phyloP scores from a whole-genome alignment of 1,140 invertebrate species.

The Aphaenogaster floridana region DNA sequence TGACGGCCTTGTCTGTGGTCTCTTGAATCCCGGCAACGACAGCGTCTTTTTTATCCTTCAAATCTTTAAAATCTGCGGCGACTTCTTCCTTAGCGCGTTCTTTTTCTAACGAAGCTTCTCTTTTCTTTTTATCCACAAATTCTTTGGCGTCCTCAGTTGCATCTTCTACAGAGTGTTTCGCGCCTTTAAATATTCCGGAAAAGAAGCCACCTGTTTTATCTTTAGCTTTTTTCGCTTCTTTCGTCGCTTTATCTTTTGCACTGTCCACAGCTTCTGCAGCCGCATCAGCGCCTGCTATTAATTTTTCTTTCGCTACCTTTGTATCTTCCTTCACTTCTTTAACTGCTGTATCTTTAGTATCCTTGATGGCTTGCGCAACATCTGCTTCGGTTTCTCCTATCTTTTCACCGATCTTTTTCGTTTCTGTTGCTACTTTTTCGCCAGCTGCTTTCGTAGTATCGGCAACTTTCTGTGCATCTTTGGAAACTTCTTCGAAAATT shows the following conservation, averaged over 20 bases:
- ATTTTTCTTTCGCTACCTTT: too few relatives aligned
- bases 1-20: not conserved
- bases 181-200: conserved; percentile 70
- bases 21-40: not conserved
- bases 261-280: conserved; percentile 10
- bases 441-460: conserved; percentile 34
- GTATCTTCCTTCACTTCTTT: too few relatives aligned
- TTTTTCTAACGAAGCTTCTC: conserved; percentile 73
- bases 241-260: conserved; percentile 50
- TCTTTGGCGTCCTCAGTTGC: conserved; percentile 67
- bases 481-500: conserved; percentile 36
- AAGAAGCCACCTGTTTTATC: conserved; percentile 56
- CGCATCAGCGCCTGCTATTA: not conserved
- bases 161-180: conserved; percentile 57
- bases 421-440: conserved; percentile 18
- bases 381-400: too few relatives aligned
- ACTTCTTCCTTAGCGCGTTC: conserved; percentile 17
- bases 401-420: not conserved
- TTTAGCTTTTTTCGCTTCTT: conserved; percentile 45
- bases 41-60: conserved; percentile 17
- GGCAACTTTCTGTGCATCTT: conserved; percentile 33
- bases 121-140: conserved; percentile 64
- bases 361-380: too few relatives aligned
- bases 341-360: too few relatives aligned
- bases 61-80: conserved; percentile 61